Percentiles rank a stretch among this genome's conserved stretches.
phyloP scores from a whole-genome alignment of 2,113 vertebrate genomes.

The Engystomops pustulosus region DNA sequence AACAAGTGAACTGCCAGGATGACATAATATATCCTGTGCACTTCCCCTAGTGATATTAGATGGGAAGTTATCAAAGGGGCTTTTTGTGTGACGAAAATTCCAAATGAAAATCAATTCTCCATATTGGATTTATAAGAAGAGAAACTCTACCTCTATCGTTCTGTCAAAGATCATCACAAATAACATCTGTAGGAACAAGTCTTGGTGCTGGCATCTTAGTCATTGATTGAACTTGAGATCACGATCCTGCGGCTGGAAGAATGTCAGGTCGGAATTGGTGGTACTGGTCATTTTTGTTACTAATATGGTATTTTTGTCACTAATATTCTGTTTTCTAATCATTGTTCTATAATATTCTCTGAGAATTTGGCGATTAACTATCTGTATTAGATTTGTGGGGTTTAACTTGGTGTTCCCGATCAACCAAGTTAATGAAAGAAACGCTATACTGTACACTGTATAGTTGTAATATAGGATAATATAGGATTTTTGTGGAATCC shows the following conservation, averaged over 20 bases:
- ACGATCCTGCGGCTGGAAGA: not conserved
- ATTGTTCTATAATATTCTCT: too few relatives aligned
- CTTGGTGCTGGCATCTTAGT: not conserved
- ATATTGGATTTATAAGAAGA: not conserved
- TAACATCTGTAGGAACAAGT: not conserved
- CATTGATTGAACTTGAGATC: not conserved
- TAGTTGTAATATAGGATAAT: too few relatives aligned
- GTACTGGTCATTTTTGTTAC: too few relatives aligned
- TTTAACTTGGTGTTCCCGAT: too few relatives aligned
- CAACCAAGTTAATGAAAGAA: too few relatives aligned
- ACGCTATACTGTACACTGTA: too few relatives aligned
- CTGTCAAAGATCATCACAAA: not conserved
- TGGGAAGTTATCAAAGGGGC: not conserved
- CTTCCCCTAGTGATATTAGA: not conserved
- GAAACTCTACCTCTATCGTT: not conserved
- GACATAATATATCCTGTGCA: not conserved
- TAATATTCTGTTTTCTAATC: too few relatives aligned
- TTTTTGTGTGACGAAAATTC: not conserved
- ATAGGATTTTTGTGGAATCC: too few relatives aligned
- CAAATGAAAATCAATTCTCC: not conserved
- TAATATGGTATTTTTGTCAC: too few relatives aligned
- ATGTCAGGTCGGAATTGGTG: not conserved
- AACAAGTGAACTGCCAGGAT: not conserved
- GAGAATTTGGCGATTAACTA: too few relatives aligned
- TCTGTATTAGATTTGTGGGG: too few relatives aligned